phyloP scores from a whole-genome alignment of 2,797 vertebrate genomes.

The Caiman crocodilus region DNA sequence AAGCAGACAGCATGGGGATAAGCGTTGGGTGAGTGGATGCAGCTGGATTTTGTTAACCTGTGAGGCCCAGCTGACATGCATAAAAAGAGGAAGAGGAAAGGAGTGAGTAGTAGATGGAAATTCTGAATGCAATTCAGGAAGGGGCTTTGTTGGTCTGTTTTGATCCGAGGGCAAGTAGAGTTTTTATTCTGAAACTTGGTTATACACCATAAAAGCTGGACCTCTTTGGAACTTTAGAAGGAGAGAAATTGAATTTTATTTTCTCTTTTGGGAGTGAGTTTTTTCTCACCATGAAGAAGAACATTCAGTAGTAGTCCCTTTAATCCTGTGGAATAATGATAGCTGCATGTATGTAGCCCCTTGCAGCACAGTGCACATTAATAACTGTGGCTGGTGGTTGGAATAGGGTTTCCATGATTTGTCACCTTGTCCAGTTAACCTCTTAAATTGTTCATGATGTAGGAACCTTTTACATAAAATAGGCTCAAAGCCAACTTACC shows the following conservation, averaged over 20 bases:
- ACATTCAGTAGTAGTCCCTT: background rate
- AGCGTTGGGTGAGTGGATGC: conserved; percentile 34
- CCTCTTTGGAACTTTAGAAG: background rate
- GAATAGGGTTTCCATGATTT: background rate
- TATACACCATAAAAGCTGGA: background rate
- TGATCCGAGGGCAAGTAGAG: background rate
- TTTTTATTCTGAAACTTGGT: background rate
- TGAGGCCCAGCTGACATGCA: background rate
- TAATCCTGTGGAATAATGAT: background rate
- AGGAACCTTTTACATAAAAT: background rate
- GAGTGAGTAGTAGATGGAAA: background rate
- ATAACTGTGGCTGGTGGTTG: background rate
- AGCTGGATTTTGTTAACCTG: conserved; percentile 47
- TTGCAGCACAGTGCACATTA: background rate
- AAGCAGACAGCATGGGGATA: conserved; percentile 28
- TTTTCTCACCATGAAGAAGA: background rate
- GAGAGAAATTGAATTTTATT: background rate
- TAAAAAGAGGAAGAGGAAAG: conserved; percentile 18
- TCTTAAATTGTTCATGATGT: too few relatives aligned
- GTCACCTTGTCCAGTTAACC: background rate
- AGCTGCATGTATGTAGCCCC: background rate
- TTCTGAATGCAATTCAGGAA: background rate
- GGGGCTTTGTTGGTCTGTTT: background rate
- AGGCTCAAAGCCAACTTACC: too few relatives aligned
- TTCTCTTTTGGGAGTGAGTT: background rate